Percentiles rank a stretch among this genome's conserved stretches.
Evolutionary conservation across 2,797 vertebrate genomes (phyloP).

Genomic region (Euthynnus affinis): DNA sequence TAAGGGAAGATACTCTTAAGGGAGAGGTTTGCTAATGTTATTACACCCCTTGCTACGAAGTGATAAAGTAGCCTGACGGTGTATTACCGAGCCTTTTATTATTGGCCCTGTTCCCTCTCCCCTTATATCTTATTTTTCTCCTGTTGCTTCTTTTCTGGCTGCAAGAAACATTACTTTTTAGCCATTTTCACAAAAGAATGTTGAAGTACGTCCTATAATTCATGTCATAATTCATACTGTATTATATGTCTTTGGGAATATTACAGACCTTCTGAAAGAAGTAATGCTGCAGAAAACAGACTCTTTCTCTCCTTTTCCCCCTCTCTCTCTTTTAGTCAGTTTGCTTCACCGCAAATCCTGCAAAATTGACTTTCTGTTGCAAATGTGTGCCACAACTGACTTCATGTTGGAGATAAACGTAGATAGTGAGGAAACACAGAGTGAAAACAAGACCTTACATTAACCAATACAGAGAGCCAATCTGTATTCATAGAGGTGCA

Average conservation of each 20-base stretch:
- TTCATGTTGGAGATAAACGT: slow-evolving; percentile 63
- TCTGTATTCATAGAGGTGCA: slow-evolving; percentile 75
- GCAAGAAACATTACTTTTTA: background rate
- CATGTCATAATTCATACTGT: slow-evolving; percentile 45
- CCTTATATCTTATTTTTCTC: slow-evolving; percentile 14
- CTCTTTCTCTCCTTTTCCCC: background rate
- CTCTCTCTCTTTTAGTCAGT: background rate
- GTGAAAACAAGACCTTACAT: slow-evolving; percentile 67
- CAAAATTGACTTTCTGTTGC: slow-evolving; percentile 54
- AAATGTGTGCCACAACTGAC: slow-evolving; percentile 45
- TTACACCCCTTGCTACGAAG: slow-evolving; percentile 53
- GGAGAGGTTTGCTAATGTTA: slow-evolving; percentile 57
- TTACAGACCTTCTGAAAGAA: slow-evolving; percentile 37
- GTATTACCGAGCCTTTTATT: slow-evolving; percentile 41
- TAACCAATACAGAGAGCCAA: slow-evolving; percentile 55
- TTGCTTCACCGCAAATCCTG: slow-evolving; percentile 28
- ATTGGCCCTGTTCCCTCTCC: slow-evolving; percentile 20
- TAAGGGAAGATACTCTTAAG: slow-evolving; percentile 26
- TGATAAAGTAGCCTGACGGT: slow-evolving; percentile 36
- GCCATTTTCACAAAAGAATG: slow-evolving; percentile 3
- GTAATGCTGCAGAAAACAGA: slow-evolving; percentile 28
- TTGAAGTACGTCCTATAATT: slow-evolving; percentile 46
- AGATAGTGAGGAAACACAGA: slow-evolving; percentile 28
- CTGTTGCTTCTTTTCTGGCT: slow-evolving; percentile 21
- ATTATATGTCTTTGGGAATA: slow-evolving; percentile 43